phyloP scores from a whole-genome alignment of 2,797 vertebrate genomes.

The Acanthis flammea region DNA sequence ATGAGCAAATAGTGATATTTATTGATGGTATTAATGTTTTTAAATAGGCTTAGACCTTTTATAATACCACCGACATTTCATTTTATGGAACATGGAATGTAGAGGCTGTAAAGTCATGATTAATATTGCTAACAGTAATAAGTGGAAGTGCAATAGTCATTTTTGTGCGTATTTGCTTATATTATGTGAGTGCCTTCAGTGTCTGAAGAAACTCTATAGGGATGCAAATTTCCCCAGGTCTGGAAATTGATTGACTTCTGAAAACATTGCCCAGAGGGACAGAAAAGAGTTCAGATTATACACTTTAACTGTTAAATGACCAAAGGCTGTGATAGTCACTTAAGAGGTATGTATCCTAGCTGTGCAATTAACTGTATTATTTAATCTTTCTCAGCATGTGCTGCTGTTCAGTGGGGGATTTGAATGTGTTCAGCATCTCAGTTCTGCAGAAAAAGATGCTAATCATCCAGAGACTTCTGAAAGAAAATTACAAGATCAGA shows the following conservation, averaged over 20 bases:
- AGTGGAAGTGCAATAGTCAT: slow-evolving; percentile 33
- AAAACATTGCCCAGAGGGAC: slow-evolving; percentile 52
- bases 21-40: slow-evolving; percentile 67
- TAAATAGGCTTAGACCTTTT: slow-evolving; percentile 51
- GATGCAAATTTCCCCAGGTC: slow-evolving; percentile 67
- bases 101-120: slow-evolving; percentile 56
- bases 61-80: slow-evolving; percentile 44
- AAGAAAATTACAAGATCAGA: slow-evolving; percentile 72
- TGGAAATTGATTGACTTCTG: slow-evolving; percentile 68
- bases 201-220: slow-evolving; percentile 41
- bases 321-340: slow-evolving; percentile 56
- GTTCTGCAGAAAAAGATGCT: slow-evolving; percentile 62
- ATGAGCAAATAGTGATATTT: slow-evolving; percentile 66
- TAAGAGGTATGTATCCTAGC: slow-evolving; percentile 35
- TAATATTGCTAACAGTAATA: slow-evolving; percentile 45
- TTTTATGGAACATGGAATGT: slow-evolving; percentile 51
- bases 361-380: slow-evolving; percentile 63
- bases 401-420: slow-evolving; percentile 60
- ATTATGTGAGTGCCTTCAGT: slow-evolving; percentile 41
- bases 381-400: slow-evolving; percentile 64
- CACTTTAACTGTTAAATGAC: slow-evolving; percentile 63
- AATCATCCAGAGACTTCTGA: slow-evolving; percentile 72
- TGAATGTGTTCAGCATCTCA: slow-evolving; percentile 71
- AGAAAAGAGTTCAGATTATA: slow-evolving; percentile 46
- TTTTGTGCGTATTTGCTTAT: slow-evolving; percentile 57